Evolutionary conservation across 2,113 vertebrate genomes (phyloP), one percentile per base, ranked within the genome.

Genomic region (Brachyistius frenatus): DNA sequence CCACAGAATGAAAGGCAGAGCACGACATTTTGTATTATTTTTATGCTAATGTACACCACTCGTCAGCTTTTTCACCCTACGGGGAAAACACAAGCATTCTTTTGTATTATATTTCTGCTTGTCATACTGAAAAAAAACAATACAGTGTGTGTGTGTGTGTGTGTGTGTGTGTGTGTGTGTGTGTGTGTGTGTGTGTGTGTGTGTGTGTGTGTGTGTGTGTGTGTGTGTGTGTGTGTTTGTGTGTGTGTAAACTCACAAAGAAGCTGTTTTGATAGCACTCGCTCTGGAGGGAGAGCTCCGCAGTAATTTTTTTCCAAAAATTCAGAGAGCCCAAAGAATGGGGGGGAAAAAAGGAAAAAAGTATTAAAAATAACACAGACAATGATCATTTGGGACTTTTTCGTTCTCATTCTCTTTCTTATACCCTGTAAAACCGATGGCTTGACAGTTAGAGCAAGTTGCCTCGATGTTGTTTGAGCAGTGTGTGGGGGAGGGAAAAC

Each of bases 1-100:
- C 16, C 70, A 84, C 74, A 73, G 53, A 89, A 78, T 76, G 63
- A 89, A 89, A 87, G 76, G 70, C 73, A 56, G 71, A 87, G 75
- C 70, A 54, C 58, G 52, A 78, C 73, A 68, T 67, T 89, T 84
- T 83, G 85, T 73, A 76, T 92, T 91, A 92, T 92, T 91, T 91
- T 76, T 88, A 94, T 94, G 92, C 87, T 92, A 93, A 93, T 93
- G 75, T 62, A 3, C 47, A 31, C 50, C 67, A 55, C 80, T 87
- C 79, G 76, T 90, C 89, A 86, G 84, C 69, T 52, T 74, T 79
- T 85, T 81, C 62, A 60, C 84, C 87, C 91, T 73, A 35, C 16
- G 50, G 90, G 53, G 84, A 83, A 80, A 88, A 91, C 83, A 89
- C 79, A 74, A 64, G 61, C 76, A 46, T 70, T 83, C 85, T 85